Base-by-base conservation (phyloP, 1,140 invertebrate species). In the Nixonia krombeini region DNA sequence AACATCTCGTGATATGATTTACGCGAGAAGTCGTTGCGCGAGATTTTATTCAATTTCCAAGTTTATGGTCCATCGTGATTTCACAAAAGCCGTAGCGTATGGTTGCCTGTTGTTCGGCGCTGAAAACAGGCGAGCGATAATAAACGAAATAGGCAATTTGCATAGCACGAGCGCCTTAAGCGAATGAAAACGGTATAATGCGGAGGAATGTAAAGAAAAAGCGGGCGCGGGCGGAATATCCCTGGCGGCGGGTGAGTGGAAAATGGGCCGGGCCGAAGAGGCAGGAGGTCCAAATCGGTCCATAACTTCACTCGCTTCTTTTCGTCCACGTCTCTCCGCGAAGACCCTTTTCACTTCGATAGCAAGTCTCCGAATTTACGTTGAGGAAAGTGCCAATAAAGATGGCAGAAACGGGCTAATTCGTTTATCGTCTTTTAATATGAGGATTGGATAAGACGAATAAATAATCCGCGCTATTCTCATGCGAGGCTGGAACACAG, bases 241-340 rank as follows among this genome's bases (percentile, higher is more conserved):
- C 67, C 61, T 53, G 29, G 63, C 33, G 52, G 46, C 66, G 65
- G 45, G 55, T 62, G 72, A 75, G 76, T 79, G 70, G 75, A 70
- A 80, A 76, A 77, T 72, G 76, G 71, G 70, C 69, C 62, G 50
- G 61, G 40, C 69, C 58, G 62, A 57, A 57, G 58, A 76, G 74
- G 73, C 74, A 73, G 76, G 75, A 76, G 76, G 75, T 76, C 70
- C 70, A 62, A 69, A 73, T 76, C 63, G 75, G 68, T 65, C 71
- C 76, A 80, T 80, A 79, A 80, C 65, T 80, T 80, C 58, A 69
- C 70, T 65, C 79, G 74, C 69, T 79, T n/a, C n/a, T 80, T 79
- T 79, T 69, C 75, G 70, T 56, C 51, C 63, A 62, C 53, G 66
- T 69, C 69, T 73, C n/a, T n/a, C n/a, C 68, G 72, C 72, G 65